Conservation (phyloP, 2,113 vertebrate species). For the Microcebus jonahi region DNA sequence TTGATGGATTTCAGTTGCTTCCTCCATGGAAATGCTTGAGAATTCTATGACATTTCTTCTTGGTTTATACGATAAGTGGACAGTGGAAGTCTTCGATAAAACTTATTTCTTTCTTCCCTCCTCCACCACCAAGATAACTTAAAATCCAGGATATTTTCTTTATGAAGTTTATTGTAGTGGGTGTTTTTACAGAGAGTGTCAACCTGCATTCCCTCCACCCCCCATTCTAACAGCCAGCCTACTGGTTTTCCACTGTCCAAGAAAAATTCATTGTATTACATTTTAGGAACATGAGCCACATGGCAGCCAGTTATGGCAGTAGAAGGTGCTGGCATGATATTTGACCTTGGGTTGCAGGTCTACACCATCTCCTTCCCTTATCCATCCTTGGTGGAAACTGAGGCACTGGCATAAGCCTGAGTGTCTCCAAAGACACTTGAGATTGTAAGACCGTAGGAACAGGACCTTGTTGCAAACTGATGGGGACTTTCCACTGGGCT, state of each 20-base stretch:
- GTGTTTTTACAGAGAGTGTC: neutral
- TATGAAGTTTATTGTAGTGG: neutral
- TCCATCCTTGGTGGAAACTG: neutral
- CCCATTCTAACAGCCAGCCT: neutral
- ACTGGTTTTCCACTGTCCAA: neutral
- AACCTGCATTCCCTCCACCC: fast-evolving
- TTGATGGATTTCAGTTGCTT: neutral
- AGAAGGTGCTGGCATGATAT: neutral
- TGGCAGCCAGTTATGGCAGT: neutral
- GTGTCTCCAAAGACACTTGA: neutral
- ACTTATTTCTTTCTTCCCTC: neutral
- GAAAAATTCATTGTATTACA: neutral
- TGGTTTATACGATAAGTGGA: neutral
- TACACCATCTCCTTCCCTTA: neutral
- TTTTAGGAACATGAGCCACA: neutral
- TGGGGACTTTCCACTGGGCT: neutral
- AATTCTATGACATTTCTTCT: neutral
- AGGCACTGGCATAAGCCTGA: neutral
- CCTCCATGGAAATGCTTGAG: conserved; percentile 7
- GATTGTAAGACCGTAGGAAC: neutral
- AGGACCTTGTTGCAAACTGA: neutral
- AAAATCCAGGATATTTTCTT: neutral
- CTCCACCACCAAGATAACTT: neutral
- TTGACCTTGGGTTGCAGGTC: neutral
- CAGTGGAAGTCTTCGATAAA: neutral